phyloP scores from a whole-genome alignment of 2,113 vertebrate genomes.

The Mystacornis crossleyi region DNA sequence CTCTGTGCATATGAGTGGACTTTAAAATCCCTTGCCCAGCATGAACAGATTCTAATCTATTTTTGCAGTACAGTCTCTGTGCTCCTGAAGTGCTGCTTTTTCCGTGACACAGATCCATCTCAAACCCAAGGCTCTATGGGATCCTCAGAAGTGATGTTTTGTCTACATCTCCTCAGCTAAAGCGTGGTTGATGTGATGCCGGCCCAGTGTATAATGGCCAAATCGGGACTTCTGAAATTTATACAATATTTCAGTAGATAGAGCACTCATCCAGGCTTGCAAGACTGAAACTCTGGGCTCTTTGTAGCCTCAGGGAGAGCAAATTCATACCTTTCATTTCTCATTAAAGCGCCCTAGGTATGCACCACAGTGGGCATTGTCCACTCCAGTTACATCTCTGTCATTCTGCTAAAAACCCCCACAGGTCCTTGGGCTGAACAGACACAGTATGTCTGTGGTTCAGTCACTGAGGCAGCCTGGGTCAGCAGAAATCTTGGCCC shows the following conservation, averaged over 20 bases:
- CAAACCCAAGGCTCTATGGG: not conserved
- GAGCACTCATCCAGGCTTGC: not conserved
- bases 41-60: not conserved
- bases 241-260: conserved; percentile 31
- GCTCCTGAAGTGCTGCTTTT: not conserved
- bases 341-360: not conserved
- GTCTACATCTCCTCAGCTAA: not conserved
- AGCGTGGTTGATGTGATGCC: not conserved
- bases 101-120: not conserved
- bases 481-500: not conserved
- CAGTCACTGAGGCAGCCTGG: not conserved
- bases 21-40: not conserved
- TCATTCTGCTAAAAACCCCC: not conserved
- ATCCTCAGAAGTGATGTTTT: not conserved
- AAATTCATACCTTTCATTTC: conserved; percentile 34
- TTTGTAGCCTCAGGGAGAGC: not conserved
- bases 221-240: not conserved
- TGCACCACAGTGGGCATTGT: not conserved
- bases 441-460: not conserved
- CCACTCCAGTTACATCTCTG: not conserved
- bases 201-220: not conserved
- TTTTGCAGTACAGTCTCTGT: not conserved
- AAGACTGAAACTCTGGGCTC: not conserved
- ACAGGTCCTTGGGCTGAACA: not conserved
- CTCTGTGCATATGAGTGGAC: not conserved